These are phyloP conservation scores for Xiphias gladius DNA, from an alignment of 2,113 vertebrate genomes.

Conservation along the genomic window DNA sequence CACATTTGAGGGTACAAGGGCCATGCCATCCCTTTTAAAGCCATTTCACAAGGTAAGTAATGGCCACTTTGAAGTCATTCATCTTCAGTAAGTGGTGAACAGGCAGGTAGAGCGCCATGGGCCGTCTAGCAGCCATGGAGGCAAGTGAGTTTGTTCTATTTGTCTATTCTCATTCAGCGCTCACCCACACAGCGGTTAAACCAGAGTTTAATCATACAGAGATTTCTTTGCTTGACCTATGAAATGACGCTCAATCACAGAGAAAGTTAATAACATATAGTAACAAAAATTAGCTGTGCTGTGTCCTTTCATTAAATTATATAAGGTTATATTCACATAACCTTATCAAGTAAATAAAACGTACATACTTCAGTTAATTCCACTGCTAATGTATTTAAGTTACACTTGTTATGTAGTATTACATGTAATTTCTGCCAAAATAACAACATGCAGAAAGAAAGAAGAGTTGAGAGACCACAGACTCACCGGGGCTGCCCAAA, in stretches of 20 bases:
- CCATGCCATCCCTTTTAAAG: slow-evolving; percentile 60
- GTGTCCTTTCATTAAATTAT: slow-evolving; percentile 30
- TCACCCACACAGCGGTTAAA: slow-evolving; percentile 54
- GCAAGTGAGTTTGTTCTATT: slow-evolving; percentile 57
- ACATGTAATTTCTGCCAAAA: not conserved
- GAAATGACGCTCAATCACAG: slow-evolving; percentile 20
- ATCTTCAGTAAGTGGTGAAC: slow-evolving; percentile 70
- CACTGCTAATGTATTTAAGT: not conserved
- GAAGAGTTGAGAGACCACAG: not conserved
- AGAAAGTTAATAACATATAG: slow-evolving; percentile 48
- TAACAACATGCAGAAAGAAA: not conserved
- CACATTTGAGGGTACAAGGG: slow-evolving; percentile 59
- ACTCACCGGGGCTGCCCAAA: not conserved
- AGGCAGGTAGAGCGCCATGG: slow-evolving; percentile 69
- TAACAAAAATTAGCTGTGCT: not conserved
- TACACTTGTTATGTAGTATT: not conserved
- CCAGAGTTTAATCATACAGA: slow-evolving; percentile 52
- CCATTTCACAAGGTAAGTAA: slow-evolving; percentile 71
- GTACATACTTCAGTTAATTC: not conserved
- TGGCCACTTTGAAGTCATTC: slow-evolving; percentile 62
- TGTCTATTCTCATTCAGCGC: slow-evolving; percentile 64
- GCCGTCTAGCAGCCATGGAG: slow-evolving; percentile 54
- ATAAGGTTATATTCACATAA: slow-evolving; percentile 13
- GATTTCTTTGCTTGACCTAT: slow-evolving; percentile 57
- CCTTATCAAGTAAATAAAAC: slow-evolving; percentile 8